A percentile compares a stretch with the other conserved stretches of the same genome.
Evolutionary conservation across 64 coral and sea anemone genomes (phyloP).

Genomic region (Actinia tenebrosa): DNA sequence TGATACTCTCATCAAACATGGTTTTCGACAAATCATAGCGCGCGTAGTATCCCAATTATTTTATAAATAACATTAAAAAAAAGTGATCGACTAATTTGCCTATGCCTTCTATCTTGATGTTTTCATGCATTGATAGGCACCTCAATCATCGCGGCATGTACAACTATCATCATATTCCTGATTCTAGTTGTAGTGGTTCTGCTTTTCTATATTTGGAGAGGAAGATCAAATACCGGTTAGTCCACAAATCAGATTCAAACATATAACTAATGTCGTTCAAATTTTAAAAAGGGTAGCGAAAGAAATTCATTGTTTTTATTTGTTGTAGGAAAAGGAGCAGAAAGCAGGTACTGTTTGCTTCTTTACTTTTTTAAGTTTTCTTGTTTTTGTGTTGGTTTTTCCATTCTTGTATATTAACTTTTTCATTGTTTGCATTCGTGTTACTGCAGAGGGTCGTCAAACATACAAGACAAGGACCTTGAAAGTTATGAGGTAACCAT

Average conservation of each 20-base stretch:
- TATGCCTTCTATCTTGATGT: too few species aligned
- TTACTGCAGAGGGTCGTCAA: not conserved
- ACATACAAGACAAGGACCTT: not conserved
- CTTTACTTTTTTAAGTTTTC: not conserved
- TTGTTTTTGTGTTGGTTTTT: too few species aligned
- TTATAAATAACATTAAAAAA: too few species aligned
- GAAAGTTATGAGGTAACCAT: not conserved
- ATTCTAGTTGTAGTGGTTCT: not conserved
- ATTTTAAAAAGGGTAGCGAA: not conserved
- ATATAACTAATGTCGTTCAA: too few species aligned
- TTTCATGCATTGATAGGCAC: not conserved
- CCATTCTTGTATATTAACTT: too few species aligned
- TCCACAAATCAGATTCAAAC: not conserved
- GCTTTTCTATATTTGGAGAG: not conserved
- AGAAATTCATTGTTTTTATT: too few species aligned
- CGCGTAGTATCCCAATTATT: too few species aligned
- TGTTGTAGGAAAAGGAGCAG: too few species aligned
- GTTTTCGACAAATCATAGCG: too few species aligned
- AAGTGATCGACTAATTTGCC: too few species aligned
- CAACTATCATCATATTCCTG: not conserved
- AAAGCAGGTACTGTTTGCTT: too few species aligned
- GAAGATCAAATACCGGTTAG: not conserved
- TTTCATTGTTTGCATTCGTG: not conserved
- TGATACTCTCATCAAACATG: too few species aligned
- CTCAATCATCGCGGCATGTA: not conserved